phyloP scores from a whole-genome alignment of 2,888 invertebrate genomes.

The Diploptera punctata region DNA sequence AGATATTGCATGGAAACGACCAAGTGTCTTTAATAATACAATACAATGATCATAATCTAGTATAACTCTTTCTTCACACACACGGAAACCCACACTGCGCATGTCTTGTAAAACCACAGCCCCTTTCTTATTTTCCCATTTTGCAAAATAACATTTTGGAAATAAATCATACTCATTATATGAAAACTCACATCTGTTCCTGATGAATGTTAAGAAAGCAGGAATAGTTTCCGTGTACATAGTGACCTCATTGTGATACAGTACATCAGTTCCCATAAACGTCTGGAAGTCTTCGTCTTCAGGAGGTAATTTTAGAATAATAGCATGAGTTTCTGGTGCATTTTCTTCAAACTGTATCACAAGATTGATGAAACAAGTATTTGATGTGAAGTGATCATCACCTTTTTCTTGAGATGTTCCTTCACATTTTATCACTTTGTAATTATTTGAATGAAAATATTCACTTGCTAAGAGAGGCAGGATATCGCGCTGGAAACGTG shows the following conservation, averaged over 20 bases:
- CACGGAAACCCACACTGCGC: background rate
- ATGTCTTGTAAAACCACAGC: background rate
- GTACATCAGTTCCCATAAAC: background rate
- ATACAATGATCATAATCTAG: slow-evolving; percentile 48
- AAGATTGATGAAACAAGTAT: background rate
- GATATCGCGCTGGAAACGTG: too few species aligned
- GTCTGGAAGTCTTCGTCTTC: background rate
- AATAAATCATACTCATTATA: background rate
- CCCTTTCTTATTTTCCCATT: background rate
- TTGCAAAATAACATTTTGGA: background rate
- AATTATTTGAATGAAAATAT: too few species aligned
- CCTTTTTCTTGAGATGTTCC: background rate
- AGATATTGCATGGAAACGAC: slow-evolving; percentile 50
- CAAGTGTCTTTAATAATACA: slow-evolving; percentile 45
- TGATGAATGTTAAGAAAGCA: background rate
- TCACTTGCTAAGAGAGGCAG: too few species aligned
- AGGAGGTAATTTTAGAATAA: background rate
- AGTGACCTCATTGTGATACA: background rate
- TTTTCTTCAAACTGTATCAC: background rate
- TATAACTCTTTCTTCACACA: background rate
- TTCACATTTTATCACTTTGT: background rate
- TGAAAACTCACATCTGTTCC: background rate
- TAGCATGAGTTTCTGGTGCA: background rate
- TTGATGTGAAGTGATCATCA: background rate
- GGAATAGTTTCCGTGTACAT: background rate